Evolutionary conservation across 2,797 vertebrate species (phyloP).

Genomic region (Podargus strigoides): DNA sequence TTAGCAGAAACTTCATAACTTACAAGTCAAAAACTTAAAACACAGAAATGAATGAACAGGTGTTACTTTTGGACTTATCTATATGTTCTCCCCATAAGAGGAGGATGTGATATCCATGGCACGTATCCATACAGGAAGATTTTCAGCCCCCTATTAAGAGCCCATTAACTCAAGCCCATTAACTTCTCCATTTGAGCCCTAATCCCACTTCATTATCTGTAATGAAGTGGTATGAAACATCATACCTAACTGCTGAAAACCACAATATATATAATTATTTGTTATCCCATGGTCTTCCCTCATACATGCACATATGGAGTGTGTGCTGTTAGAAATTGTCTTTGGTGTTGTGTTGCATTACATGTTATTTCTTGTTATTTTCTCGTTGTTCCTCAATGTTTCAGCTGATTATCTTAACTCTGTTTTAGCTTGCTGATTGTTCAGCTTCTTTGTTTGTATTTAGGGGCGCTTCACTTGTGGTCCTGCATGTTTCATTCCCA

Average conservation of each 20-base stretch:
- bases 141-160: background rate
- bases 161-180: background rate
- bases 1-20: background rate
- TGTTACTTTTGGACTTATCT: background rate
- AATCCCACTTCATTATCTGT: background rate
- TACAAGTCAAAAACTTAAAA: background rate
- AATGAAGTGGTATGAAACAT: background rate
- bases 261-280: background rate
- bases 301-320: rapidly evolving
- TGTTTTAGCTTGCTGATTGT: conserved; percentile 46
- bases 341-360: conserved; percentile 32
- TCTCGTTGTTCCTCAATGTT: conserved; percentile 1
- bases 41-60: background rate
- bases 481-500: background rate
- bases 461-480: conserved; percentile 19
- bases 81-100: background rate
- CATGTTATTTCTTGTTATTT: conserved; percentile 34
- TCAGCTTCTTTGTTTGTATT: conserved; percentile 55
- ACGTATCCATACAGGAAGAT: background rate
- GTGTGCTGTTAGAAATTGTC: background rate
- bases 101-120: background rate
- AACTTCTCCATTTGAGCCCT: background rate
- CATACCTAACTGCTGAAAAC: background rate
- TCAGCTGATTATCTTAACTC: conserved; percentile 34
- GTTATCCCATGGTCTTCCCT: background rate